Conservation (phyloP, 1,140 invertebrate genomes). For the Melitaea cinxia region DNA sequence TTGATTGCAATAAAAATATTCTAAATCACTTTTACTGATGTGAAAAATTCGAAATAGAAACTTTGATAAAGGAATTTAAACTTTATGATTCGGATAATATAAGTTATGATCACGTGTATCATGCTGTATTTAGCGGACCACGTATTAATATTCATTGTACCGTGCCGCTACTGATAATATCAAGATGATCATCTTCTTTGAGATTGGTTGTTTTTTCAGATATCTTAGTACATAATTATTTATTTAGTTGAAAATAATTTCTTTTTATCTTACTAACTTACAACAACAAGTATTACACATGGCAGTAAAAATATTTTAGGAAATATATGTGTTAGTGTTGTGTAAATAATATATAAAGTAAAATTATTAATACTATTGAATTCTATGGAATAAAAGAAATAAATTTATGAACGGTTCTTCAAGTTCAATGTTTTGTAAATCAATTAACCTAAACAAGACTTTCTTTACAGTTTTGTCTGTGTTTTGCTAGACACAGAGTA, state of each 20-base stretch:
- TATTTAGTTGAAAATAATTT: slow-evolving; percentile 30
- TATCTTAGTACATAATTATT: slow-evolving; percentile 34
- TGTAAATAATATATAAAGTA: no score
- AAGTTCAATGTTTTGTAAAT: no score
- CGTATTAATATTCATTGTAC: slow-evolving; percentile 52
- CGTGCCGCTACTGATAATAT: slow-evolving; percentile 48
- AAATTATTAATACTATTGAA: no score
- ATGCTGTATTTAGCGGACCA: slow-evolving; percentile 9
- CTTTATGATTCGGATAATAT: neutral
- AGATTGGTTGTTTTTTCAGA: slow-evolving; percentile 36
- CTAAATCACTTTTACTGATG: slow-evolving; percentile 50
- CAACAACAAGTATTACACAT: slow-evolving; percentile 24
- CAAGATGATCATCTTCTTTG: slow-evolving; percentile 34
- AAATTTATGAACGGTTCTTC: no score
- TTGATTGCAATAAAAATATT: slow-evolving; percentile 8
- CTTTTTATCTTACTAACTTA: slow-evolving; percentile 27
- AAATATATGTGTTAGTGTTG: no score
- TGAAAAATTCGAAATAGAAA: slow-evolving; percentile 36
- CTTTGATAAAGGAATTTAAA: neutral
- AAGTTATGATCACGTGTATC: neutral
- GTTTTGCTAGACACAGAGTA: no score
- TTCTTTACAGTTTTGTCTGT: no score
- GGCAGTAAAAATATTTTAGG: no score
- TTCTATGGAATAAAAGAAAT: no score
- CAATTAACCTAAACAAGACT: no score